These are phyloP conservation scores for Zaprionus lachaisei DNA, from an alignment of 1,140 invertebrate genomes.

Conservation along the genomic window DNA sequence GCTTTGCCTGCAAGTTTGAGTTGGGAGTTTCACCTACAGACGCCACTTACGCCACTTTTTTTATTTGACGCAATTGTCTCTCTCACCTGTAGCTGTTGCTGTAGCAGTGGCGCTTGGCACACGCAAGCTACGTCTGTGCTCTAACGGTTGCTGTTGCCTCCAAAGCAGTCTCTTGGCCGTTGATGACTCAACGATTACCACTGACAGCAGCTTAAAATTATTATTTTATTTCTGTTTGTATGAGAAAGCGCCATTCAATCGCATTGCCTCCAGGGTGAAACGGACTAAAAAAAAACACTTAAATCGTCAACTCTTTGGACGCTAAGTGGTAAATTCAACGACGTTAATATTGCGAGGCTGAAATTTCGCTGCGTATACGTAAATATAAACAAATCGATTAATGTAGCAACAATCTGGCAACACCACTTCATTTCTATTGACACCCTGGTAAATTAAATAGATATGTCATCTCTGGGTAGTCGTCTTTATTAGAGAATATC, in stretches of 20 bases:
- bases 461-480: neutral
- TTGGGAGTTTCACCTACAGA: slow-evolving; percentile 26
- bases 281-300: neutral
- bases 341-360: slow-evolving; percentile 21
- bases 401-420: slow-evolving; percentile 20
- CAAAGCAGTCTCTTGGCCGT: slow-evolving; percentile 45
- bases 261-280: neutral
- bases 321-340: slow-evolving; percentile 25
- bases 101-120: slow-evolving; percentile 14
- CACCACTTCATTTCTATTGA: neutral
- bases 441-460: neutral
- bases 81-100: slow-evolving; percentile 58
- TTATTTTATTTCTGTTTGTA: slow-evolving; percentile 8
- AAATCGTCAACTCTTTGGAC: neutral
- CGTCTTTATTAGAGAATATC: slow-evolving; percentile 3
- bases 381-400: slow-evolving; percentile 64
- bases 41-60: slow-evolving; percentile 59
- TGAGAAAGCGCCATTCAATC: slow-evolving; percentile 40
- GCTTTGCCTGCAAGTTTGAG: slow-evolving; percentile 24
- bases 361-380: slow-evolving; percentile 49
- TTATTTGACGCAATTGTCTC: slow-evolving; percentile 39
- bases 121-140: slow-evolving; percentile 45
- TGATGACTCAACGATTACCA: slow-evolving; percentile 75
- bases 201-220: slow-evolving; percentile 34
- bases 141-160: slow-evolving; percentile 38